Evolutionary conservation across 2,888 invertebrate species (phyloP).

Genomic region (Dione vanillae): DNA sequence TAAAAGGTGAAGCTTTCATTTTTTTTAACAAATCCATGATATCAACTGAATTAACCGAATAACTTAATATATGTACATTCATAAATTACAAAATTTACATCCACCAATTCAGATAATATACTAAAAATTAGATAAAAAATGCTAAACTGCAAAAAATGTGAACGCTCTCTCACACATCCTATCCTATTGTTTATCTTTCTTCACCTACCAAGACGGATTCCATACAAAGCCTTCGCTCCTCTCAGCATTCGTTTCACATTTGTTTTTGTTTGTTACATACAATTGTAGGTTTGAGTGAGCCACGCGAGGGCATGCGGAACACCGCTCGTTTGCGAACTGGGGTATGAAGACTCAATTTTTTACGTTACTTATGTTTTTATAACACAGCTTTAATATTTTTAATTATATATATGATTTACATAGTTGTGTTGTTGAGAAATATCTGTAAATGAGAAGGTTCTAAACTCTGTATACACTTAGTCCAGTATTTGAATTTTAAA

Average conservation of each 20-base stretch:
- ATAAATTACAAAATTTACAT: no score
- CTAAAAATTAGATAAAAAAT: background rate
- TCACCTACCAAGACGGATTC: constrained; percentile 78
- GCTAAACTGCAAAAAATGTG: constrained; percentile 4
- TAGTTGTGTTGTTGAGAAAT: background rate
- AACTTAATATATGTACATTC: no score
- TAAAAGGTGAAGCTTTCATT: no score
- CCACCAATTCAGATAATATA: no score
- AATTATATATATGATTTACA: background rate
- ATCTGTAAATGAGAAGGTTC: background rate
- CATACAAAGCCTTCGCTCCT: constrained; percentile 77
- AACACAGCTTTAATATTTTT: constrained; percentile 17
- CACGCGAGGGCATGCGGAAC: constrained; percentile 64
- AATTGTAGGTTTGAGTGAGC: constrained; percentile 78
- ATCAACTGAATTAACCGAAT: no score
- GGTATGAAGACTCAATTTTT: constrained; percentile 37
- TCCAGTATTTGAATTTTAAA: no score
- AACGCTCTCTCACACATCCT: constrained; percentile 60
- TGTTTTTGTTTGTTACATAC: constrained; percentile 80
- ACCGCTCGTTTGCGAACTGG: constrained; percentile 69
- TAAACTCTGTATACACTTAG: no score
- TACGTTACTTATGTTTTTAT: constrained; percentile 30
- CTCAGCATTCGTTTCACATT: constrained; percentile 65
- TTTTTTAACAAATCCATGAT: no score
- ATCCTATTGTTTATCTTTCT: constrained; percentile 81